phyloP scores from a whole-genome alignment of 2,113 vertebrate genomes.

The Conger conger region DNA sequence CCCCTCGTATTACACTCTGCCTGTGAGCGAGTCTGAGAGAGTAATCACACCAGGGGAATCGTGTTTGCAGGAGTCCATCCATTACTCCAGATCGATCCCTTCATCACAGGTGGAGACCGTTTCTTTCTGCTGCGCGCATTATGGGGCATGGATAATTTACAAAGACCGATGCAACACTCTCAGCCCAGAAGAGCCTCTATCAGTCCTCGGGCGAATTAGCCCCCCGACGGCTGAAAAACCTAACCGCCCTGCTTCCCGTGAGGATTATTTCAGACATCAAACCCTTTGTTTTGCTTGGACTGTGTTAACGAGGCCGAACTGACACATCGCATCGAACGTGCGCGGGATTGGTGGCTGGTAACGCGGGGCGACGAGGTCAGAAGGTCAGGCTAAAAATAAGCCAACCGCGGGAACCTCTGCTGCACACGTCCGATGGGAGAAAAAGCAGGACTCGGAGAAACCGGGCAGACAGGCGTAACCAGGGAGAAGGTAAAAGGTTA shows the following conservation, averaged over 20 bases:
- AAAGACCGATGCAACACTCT: neutral
- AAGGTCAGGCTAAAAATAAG: neutral
- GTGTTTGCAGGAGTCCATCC: neutral
- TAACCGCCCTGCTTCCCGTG: neutral
- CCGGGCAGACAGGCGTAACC: neutral
- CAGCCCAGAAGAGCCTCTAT: constrained; percentile 8
- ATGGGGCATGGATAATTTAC: neutral
- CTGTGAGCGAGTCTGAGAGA: neutral
- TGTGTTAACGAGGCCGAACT: constrained; percentile 35
- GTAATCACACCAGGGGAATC: neutral
- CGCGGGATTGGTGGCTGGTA: neutral
- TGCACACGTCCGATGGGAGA: neutral
- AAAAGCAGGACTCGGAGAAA: neutral
- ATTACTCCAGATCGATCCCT: neutral
- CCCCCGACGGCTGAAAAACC: neutral
- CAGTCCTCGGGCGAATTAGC: neutral
- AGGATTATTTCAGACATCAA: constrained; percentile 19
- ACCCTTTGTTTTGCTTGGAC: neutral
- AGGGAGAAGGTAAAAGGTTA: neutral
- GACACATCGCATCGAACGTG: constrained; percentile 5
- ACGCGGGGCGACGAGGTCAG: neutral
- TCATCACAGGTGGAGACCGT: neutral
- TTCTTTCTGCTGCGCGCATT: neutral
- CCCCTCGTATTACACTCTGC: neutral
- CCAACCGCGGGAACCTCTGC: neutral